Evolutionary conservation across 2,113 vertebrate species (phyloP), one percentile per base, ranked within the genome.

Genomic region (Nothocercus nigrocapillus): DNA sequence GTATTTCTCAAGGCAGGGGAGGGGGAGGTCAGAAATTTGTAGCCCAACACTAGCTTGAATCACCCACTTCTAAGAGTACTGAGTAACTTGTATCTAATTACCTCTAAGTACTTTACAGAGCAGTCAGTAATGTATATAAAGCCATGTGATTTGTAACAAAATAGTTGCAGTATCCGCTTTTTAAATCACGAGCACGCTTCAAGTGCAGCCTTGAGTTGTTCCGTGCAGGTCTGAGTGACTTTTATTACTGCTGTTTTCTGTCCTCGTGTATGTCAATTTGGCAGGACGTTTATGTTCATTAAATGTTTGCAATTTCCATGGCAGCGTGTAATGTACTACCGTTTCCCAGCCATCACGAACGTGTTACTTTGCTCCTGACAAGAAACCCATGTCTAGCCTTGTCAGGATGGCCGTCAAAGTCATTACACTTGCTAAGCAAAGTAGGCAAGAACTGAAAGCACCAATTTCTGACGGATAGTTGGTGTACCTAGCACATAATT

Each of bases 341-440:
- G 88, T 89, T 86, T 49, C 62, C 59, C 1, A 1, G 79, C 83
- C 62, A 11, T 79, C 93, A 36, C 54, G 0, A 0, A 32, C 7
- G 69, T 34, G 81, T 66, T 89, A 59, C 92, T 89, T 77, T 54
- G 69, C 85, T 85, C 77, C 84, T 89, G 80, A 87, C 90, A 51
- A 76, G 92, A 70, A 90, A 7, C 38, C 58, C 74, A 13, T 7
- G 12, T 28, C 88, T 49, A 1, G 42, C 45, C 80, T 54, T 87
- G 83, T 84, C 92, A 89, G 62, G 74, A 64, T 59, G 80, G 67
- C 77, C 85, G 32, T 82, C 85, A 79, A 68, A 93, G 69, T 66
- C 88, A 82, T 79, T 93, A 25, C 62, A 42, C 83, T 95, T 76
- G 92, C 75, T 90, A 84, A 76, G 40, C 85, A 94, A 96, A 90